Conservation (phyloP, 2,797 vertebrate species). For the Sandelia bainsii region DNA sequence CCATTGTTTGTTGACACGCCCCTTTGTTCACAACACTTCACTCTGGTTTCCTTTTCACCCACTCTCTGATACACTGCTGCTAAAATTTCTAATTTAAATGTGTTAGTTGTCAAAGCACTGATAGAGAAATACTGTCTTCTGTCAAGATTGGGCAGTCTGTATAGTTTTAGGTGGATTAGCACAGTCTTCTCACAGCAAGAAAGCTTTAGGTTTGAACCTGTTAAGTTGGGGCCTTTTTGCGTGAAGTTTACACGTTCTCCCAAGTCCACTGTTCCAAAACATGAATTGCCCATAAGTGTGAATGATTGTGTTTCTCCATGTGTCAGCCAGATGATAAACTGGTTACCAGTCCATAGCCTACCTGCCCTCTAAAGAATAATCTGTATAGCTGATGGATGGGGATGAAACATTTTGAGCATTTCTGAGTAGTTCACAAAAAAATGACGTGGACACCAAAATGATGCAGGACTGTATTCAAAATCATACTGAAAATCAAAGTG, state of each 20-base stretch:
- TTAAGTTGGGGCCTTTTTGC: neutral
- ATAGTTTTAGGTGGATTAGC: neutral
- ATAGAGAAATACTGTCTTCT: neutral
- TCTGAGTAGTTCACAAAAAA: no score
- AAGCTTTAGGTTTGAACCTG: neutral
- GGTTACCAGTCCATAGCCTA: neutral
- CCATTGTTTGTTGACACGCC: slow-evolving; percentile 59
- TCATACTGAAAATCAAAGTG: no score
- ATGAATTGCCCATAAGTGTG: neutral
- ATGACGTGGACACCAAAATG: no score
- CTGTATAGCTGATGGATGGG: no score
- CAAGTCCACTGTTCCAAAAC: neutral
- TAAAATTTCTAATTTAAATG: slow-evolving; percentile 21
- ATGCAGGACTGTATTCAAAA: no score
- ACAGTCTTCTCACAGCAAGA: neutral
- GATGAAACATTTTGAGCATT: no score
- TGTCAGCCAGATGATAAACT: neutral
- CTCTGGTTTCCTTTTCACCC: slow-evolving; percentile 29
- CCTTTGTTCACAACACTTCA: slow-evolving; percentile 42
- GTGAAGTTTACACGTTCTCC: neutral
- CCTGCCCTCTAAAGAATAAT: neutral
- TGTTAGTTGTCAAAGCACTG: slow-evolving; percentile 11
- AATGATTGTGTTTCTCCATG: neutral
- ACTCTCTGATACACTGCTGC: slow-evolving; percentile 27
- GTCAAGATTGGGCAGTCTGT: neutral